These are phyloP conservation scores for Hypomecis punctinalis DNA, from an alignment of 2,888 invertebrate species.

Conservation along the genomic window DNA sequence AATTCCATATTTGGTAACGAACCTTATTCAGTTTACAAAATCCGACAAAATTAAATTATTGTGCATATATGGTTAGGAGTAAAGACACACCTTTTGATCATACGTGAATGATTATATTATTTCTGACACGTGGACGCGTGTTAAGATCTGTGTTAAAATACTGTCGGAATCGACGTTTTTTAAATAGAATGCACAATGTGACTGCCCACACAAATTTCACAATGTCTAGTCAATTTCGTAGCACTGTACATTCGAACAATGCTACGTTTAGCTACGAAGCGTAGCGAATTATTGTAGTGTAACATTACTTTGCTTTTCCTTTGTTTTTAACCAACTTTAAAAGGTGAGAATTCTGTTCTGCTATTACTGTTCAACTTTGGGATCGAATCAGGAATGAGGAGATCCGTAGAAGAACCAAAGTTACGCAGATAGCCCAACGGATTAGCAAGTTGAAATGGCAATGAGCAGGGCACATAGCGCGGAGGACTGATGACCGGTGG, in stretches of 20 bases:
- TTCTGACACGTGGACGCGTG: not conserved
- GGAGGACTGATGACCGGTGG: too few relatives aligned
- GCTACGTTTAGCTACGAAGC: conserved; percentile 28
- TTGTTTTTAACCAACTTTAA: not conserved
- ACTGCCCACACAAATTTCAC: conserved; percentile 6
- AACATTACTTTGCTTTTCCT: conserved; percentile 3
- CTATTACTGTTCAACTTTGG: not conserved
- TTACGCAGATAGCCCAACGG: too few relatives aligned
- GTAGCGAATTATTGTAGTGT: conserved; percentile 14
- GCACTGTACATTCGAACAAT: conserved; percentile 14
- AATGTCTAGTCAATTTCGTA: conserved; percentile 13
- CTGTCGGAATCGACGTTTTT: not conserved
- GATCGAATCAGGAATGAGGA: too few relatives aligned
- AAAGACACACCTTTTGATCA: not conserved
- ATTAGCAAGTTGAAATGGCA: too few relatives aligned
- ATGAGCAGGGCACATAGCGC: too few relatives aligned
- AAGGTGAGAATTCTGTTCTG: too few relatives aligned
- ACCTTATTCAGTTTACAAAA: too few relatives aligned
- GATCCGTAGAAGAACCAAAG: too few relatives aligned
- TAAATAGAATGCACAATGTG: not conserved
- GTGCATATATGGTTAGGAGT: too few relatives aligned
- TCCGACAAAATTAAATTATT: too few relatives aligned
- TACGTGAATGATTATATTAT: not conserved
- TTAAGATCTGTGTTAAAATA: not conserved
- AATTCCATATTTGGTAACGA: too few relatives aligned